Conservation (phyloP, 1,140 invertebrate species). For the Bombus haemorrhoidalis region DNA sequence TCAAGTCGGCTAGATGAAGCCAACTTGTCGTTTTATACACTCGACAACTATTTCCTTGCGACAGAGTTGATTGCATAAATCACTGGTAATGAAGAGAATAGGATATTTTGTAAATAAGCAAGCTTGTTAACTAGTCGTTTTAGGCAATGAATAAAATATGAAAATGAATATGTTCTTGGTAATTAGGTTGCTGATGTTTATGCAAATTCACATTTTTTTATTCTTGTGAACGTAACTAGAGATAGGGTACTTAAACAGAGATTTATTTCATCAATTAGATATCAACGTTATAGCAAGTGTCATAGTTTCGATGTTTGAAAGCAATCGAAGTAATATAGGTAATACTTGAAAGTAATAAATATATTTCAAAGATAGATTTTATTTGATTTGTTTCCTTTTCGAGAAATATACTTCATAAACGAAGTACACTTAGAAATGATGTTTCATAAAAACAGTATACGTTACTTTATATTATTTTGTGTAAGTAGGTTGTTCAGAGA, state of each 20-base stretch:
- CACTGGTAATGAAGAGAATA: background rate
- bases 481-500: too few species aligned
- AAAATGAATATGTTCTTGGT: background rate
- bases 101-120: background rate
- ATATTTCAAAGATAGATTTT: background rate
- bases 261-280: background rate
- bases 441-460: too few species aligned
- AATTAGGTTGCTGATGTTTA: background rate
- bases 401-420: too few species aligned
- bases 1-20: background rate
- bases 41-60: background rate
- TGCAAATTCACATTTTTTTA: background rate
- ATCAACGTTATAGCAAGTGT: background rate
- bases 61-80: background rate
- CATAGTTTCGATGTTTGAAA: too few species aligned
- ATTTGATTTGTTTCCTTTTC: background rate
- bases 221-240: background rate
- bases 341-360: too few species aligned
- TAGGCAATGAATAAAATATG: background rate
- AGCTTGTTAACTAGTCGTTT: background rate
- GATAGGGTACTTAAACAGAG: background rate
- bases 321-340: too few species aligned
- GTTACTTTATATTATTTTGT: too few species aligned
- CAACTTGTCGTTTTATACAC: background rate
- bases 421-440: too few species aligned